Conservation (phyloP, 1,140 invertebrate species). For the Lepidurus apus region DNA sequence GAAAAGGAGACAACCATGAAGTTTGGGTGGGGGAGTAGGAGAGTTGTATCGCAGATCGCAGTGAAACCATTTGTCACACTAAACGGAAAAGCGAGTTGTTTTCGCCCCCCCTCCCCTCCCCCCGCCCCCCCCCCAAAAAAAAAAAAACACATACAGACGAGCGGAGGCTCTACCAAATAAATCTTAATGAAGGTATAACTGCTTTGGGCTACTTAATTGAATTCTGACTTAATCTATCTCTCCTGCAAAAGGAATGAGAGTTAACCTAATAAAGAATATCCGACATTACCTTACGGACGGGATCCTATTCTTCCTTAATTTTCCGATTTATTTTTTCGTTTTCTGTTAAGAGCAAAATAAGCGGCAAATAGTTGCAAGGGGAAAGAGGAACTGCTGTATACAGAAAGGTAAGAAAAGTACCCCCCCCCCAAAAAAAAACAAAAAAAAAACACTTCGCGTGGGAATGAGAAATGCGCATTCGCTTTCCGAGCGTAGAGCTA, state of each 20-base stretch:
- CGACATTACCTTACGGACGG: too few species aligned
- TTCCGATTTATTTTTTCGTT: not conserved
- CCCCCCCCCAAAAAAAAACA: too few species aligned
- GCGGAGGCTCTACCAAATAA: not conserved
- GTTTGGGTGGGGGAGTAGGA: not conserved
- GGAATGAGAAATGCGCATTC: slow-evolving; percentile 7
- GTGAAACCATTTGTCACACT: not conserved
- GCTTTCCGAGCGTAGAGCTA: not conserved
- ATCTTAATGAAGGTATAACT: slow-evolving; percentile 2
- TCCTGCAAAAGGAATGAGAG: not conserved
- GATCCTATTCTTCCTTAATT: too few species aligned
- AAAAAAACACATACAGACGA: not conserved
- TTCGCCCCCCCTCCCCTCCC: not conserved
- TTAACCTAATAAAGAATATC: not conserved
- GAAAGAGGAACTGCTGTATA: not conserved
- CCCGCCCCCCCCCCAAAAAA: too few species aligned
- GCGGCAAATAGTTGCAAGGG: not conserved
- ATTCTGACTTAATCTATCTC: slow-evolving; percentile 2
- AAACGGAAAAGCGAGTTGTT: not conserved
- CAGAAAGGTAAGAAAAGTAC: slow-evolving; percentile 22
- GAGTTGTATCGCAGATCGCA: not conserved
- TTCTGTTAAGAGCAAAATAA: not conserved
- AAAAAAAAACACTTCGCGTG: slow-evolving; percentile 21
- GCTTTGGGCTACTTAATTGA: not conserved
- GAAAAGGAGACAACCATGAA: slow-evolving; percentile 10